Conservation (phyloP, 53 echinoderm and acorn worm genomes). For the Actinopyga echinites region DNA sequence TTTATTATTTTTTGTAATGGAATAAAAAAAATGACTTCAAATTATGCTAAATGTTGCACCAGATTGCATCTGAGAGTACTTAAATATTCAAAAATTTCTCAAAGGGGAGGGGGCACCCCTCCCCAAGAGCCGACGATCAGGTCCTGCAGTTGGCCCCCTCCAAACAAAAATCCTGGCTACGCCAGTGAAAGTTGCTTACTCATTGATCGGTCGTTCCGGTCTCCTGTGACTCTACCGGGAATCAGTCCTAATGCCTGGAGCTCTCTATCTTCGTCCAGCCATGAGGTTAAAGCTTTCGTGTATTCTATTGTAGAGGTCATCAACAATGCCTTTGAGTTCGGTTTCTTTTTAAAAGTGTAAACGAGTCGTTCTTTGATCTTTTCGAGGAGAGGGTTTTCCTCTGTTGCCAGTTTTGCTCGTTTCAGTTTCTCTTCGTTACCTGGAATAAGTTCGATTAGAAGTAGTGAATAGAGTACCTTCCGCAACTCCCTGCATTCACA, state of each 20-base stretch:
- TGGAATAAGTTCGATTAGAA: too few relatives aligned
- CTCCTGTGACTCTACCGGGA: constrained; percentile 16
- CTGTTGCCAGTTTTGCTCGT: neutral
- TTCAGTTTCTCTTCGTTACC: neutral
- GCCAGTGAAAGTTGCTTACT: neutral
- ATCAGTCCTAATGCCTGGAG: neutral
- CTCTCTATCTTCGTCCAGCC: constrained; percentile 5
- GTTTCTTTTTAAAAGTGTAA: neutral
- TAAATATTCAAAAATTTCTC: too few relatives aligned
- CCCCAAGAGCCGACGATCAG: too few relatives aligned
- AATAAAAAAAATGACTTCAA: too few relatives aligned
- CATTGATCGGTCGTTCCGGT: neutral
- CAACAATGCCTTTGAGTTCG: neutral
- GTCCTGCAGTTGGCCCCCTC: too few relatives aligned
- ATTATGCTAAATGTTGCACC: too few relatives aligned
- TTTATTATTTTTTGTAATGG: too few relatives aligned
- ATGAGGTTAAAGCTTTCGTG: constrained; percentile 6
- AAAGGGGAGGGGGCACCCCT: too few relatives aligned
- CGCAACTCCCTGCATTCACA: too few relatives aligned
- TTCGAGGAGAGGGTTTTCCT: constrained; percentile 16
- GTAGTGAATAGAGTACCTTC: too few relatives aligned
- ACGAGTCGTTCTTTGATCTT: constrained; percentile 10
- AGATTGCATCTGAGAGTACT: too few relatives aligned
- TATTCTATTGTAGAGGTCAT: neutral
- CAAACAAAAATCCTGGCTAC: too few relatives aligned